Percentiles rank a stretch among this genome's conserved stretches.
phyloP scores from a whole-genome alignment of 2,113 vertebrate genomes.

The Drymodes brunneopygia region DNA sequence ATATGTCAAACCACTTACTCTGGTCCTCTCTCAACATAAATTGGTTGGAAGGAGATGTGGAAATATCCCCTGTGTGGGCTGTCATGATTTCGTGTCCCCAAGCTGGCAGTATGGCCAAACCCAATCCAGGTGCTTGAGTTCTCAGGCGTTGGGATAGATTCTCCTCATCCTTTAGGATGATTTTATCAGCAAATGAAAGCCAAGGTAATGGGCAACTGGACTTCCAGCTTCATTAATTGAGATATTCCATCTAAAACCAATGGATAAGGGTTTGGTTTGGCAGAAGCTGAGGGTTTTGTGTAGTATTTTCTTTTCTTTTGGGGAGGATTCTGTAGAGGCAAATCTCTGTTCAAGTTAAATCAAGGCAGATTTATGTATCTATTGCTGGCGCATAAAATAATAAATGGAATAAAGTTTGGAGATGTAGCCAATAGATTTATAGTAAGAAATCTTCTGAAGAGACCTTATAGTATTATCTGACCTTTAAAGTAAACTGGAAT shows the following conservation, averaged over 20 bases:
- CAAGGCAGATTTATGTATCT: neutral
- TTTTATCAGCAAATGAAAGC: neutral
- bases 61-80: neutral
- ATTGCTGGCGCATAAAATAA: neutral
- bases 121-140: neutral
- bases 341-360: neutral
- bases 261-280: neutral
- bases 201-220: neutral
- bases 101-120: neutral
- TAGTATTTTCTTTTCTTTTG: neutral
- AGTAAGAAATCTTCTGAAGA: neutral
- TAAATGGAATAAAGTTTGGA: neutral
- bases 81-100: neutral
- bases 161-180: neutral
- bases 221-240: neutral
- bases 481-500: conserved; percentile 27
- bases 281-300: neutral
- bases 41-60: neutral
- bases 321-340: neutral
- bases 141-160: neutral
- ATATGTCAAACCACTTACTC: neutral
- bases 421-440: neutral
- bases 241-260: neutral
- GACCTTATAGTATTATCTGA: neutral
- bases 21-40: neutral